A percentile compares a stretch with the other conserved stretches of the same genome.
phyloP scores from a whole-genome alignment of 2,113 vertebrate genomes.

The Glareola pratincola region DNA sequence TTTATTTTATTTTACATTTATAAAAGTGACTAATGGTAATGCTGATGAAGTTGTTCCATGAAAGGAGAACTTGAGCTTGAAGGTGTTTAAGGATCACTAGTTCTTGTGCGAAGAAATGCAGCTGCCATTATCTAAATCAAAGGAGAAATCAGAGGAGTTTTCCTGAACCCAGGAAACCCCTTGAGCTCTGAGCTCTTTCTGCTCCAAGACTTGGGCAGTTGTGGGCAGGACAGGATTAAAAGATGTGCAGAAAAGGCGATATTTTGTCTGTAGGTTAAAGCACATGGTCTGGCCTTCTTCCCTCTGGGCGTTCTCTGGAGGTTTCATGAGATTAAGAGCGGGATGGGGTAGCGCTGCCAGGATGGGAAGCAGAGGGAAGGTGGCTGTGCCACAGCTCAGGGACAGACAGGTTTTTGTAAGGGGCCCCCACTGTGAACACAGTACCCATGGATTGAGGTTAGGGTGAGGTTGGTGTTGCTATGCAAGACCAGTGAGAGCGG shows the following conservation, averaged over 20 bases:
- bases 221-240: neutral
- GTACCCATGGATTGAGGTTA: rapidly evolving
- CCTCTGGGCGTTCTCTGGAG: neutral
- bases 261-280: neutral
- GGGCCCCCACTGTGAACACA: rapidly evolving
- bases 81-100: neutral
- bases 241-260: neutral
- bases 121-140: neutral
- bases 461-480: neutral
- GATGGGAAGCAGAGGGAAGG: rapidly evolving
- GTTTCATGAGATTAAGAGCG: rapidly evolving
- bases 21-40: neutral
- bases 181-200: neutral
- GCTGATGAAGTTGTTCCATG: neutral
- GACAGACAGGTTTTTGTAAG: rapidly evolving
- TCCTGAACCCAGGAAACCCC: neutral
- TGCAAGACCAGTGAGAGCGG: rapidly evolving
- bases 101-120: neutral
- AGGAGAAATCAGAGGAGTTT: neutral
- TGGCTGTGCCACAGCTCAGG: neutral
- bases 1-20: neutral
- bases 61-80: neutral
- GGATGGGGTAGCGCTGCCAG: no score
- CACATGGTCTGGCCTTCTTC: rapidly evolving
- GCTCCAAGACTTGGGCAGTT: no score